phyloP scores from a whole-genome alignment of 2,888 invertebrate species.

The Tachina lurida region DNA sequence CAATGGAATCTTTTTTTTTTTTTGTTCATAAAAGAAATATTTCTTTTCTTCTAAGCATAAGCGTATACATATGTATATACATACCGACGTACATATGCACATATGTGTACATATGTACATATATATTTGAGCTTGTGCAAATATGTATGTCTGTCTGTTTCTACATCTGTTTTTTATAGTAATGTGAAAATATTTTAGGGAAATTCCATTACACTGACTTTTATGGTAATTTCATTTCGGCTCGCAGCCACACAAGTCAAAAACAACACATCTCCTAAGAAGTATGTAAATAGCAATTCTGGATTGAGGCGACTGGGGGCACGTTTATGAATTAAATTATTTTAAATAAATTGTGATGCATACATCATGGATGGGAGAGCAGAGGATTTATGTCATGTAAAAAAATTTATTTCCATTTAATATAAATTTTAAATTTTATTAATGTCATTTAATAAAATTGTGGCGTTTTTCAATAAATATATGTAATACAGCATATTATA shows the following conservation, averaged over 20 bases:
- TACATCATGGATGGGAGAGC: not conserved
- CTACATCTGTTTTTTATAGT: not conserved
- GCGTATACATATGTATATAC: not conserved
- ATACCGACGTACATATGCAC: not conserved
- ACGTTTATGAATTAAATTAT: slow-evolving; percentile 45
- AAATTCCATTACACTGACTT: slow-evolving; percentile 61
- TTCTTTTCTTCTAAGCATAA: too few species aligned
- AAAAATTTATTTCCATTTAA: too few species aligned
- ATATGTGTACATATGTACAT: not conserved
- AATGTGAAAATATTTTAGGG: slow-evolving; percentile 29
- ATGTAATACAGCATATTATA: too few species aligned
- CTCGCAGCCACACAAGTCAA: not conserved
- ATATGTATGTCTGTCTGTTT: not conserved
- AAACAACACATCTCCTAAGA: not conserved
- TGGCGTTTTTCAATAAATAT: too few species aligned
- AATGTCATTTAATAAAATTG: too few species aligned
- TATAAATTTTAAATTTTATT: too few species aligned
- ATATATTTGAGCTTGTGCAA: not conserved
- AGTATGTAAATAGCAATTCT: not conserved
- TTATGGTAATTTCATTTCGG: slow-evolving; percentile 39
- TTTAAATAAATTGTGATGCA: slow-evolving; percentile 21
- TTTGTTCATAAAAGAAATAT: too few species aligned
- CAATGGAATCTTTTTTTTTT: too few species aligned
- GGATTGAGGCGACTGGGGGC: slow-evolving; percentile 28
- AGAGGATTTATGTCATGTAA: too few species aligned